A percentile compares a stretch with the other conserved stretches of the same genome.
phyloP scores from a whole-genome alignment of 92 coral and sea anemone species.

The Phenganax subtilis region DNA sequence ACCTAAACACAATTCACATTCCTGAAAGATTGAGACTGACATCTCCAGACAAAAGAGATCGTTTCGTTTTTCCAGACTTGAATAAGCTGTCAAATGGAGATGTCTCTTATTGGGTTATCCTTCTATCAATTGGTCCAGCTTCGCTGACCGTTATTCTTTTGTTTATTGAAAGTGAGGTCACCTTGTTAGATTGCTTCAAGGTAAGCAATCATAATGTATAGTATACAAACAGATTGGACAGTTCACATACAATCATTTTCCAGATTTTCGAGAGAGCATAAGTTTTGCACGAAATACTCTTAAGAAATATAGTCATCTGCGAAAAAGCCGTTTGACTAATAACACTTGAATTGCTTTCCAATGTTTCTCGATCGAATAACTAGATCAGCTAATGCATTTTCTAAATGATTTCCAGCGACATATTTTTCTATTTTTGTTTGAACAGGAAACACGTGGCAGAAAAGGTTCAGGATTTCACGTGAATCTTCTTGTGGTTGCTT shows the following conservation, averaged over 20 bases:
- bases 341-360: too few relatives aligned
- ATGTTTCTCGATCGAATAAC: too few relatives aligned
- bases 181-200: constrained; percentile 34
- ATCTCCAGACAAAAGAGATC: constrained; percentile 31
- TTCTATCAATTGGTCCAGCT: constrained; percentile 11
- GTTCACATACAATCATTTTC: not conserved
- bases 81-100: constrained; percentile 17
- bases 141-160: constrained; percentile 33
- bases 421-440: not conserved
- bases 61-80: not conserved
- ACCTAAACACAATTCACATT: constrained; percentile 34
- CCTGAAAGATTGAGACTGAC: constrained; percentile 26
- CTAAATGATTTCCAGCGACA: too few relatives aligned
- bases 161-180: constrained; percentile 35
- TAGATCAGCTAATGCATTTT: too few relatives aligned
- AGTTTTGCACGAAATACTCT: too few relatives aligned
- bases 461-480: constrained; percentile 40
- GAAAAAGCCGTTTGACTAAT: too few relatives aligned
- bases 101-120: constrained; percentile 33
- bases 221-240: not conserved
- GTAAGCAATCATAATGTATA: not conserved
- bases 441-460: constrained; percentile 33
- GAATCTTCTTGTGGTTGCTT: constrained; percentile 29
- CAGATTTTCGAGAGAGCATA: too few relatives aligned
- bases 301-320: too few relatives aligned